Conservation (phyloP, 2,113 vertebrate genomes). For the Chaetorhynchus papuensis region DNA sequence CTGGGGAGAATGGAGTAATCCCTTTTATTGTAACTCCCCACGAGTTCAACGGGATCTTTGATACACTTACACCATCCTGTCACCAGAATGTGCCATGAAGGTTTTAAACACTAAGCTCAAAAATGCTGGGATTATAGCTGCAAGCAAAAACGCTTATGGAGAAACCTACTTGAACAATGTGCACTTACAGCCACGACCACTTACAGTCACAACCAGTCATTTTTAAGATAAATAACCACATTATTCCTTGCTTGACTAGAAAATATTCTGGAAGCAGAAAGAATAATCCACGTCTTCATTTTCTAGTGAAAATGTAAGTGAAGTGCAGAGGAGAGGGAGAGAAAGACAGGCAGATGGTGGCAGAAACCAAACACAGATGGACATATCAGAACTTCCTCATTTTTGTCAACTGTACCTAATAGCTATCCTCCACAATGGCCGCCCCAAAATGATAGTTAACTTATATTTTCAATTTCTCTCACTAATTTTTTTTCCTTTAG, state of each 20-base stretch:
- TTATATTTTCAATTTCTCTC: not conserved
- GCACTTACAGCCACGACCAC: not conserved
- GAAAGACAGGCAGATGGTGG: not conserved
- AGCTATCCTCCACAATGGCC: not conserved
- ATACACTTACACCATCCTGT: not conserved
- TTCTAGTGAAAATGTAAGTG: not conserved
- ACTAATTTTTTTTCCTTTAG: not conserved
- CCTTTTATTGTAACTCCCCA: not conserved
- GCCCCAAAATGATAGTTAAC: not conserved
- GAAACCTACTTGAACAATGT: not conserved
- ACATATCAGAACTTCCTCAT: not conserved
- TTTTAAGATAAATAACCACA: not conserved
- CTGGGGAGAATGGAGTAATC: not conserved
- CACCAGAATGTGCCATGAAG: not conserved
- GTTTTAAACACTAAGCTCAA: not conserved
- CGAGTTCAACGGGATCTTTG: not conserved
- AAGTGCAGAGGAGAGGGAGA: not conserved
- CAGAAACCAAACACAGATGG: not conserved
- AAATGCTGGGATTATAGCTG: not conserved
- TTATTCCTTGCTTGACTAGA: not conserved
- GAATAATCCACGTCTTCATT: not conserved
- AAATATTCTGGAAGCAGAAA: not conserved
- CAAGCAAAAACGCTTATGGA: not conserved
- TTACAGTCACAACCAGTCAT: not conserved
- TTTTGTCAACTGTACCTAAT: not conserved